Evolutionary conservation across 2,888 invertebrate species (phyloP).

Genomic region (Griposia aprilina): DNA sequence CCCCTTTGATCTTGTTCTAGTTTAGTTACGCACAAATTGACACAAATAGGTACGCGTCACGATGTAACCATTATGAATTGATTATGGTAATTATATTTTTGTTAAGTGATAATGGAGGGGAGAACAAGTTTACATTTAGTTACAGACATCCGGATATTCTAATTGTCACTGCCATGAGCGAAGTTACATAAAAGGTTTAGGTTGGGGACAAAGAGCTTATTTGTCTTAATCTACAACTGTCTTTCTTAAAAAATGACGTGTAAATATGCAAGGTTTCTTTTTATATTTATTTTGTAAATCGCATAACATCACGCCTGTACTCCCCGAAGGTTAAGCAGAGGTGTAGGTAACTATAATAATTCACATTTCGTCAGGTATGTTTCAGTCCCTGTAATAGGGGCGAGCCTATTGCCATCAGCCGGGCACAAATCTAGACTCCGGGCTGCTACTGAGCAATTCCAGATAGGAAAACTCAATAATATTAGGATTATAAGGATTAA

Average conservation of each 20-base stretch:
- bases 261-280: not conserved
- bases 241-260: not conserved
- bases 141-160: not conserved
- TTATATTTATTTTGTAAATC: not conserved
- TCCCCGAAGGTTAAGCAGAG: not conserved
- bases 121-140: not conserved
- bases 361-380: not conserved
- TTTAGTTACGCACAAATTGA: constrained; percentile 61
- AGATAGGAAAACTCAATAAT: not conserved
- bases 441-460: not conserved
- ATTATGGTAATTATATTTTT: constrained; percentile 51
- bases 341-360: not conserved
- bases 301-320: not conserved
- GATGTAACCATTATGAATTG: constrained; percentile 55
- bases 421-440: not conserved
- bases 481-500: too few species aligned
- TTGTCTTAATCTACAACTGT: not conserved
- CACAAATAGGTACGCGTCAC: constrained; percentile 46
- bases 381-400: not conserved
- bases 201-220: not conserved
- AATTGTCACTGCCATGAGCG: not conserved
- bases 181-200: not conserved
- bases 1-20: constrained; percentile 64
- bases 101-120: constrained; percentile 19
- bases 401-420: not conserved